phyloP scores from a whole-genome alignment of 2,888 invertebrate species.

The Beris morrisii region DNA sequence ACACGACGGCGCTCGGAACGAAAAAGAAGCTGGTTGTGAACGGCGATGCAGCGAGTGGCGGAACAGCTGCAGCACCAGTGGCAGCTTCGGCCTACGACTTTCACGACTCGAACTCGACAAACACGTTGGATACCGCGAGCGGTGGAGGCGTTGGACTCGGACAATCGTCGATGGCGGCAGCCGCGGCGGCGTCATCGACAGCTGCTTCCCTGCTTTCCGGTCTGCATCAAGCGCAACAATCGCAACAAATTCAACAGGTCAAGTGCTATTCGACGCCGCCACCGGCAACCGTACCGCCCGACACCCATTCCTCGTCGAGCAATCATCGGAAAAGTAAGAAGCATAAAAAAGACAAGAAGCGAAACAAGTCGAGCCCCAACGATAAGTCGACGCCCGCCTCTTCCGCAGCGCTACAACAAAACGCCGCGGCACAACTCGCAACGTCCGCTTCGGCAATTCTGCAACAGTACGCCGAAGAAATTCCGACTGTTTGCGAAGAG shows the following conservation, averaged over 20 bases:
- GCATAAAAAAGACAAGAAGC: constrained; percentile 39
- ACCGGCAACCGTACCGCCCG: not conserved
- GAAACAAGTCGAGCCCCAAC: constrained; percentile 21
- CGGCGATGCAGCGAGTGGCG: not conserved
- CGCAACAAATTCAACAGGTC: not conserved
- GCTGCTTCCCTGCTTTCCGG: too few species aligned
- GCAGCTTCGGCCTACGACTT: not conserved
- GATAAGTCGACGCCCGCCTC: not conserved
- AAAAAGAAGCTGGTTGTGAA: not conserved
- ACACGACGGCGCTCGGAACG: not conserved
- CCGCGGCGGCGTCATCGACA: not conserved
- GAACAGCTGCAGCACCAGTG: not conserved
- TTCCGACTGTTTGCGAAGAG: not conserved
- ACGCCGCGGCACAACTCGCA: not conserved
- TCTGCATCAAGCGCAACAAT: not conserved
- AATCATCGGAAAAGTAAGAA: constrained; percentile 38
- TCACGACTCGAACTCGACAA: constrained; percentile 10
- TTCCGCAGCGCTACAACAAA: not conserved
- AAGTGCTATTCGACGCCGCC: constrained; percentile 2
- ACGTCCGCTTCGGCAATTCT: not conserved
- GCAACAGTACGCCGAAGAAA: constrained; percentile 6
- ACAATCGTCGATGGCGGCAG: not conserved
- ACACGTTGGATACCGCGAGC: constrained; percentile 4
- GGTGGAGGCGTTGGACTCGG: constrained; percentile 1
- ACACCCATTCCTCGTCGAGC: constrained; percentile 14